Evolutionary conservation across 2,888 invertebrate species (phyloP).

Genomic region (Drosophila histrio): DNA sequence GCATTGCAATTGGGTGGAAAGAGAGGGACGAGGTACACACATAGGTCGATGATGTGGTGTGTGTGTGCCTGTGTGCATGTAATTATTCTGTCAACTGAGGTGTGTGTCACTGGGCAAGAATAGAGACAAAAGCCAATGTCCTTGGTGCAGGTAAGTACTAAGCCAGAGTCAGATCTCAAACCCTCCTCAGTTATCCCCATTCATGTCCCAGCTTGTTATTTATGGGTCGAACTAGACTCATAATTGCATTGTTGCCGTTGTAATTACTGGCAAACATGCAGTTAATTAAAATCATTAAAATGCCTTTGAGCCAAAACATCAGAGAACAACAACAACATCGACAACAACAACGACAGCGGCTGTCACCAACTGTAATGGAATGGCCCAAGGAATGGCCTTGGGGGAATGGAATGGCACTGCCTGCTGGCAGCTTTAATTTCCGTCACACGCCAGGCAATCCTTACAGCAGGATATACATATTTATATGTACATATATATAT

Average conservation of each 20-base stretch:
- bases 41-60: constrained; percentile 9
- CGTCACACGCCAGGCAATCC: constrained; percentile 52
- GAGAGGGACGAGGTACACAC: neutral
- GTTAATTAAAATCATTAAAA: constrained; percentile 78
- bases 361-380: constrained; percentile 19
- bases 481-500: neutral
- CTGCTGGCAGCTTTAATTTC: constrained; percentile 63
- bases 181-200: neutral
- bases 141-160: constrained; percentile 47
- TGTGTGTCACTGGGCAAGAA: constrained; percentile 45
- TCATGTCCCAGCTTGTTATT: constrained; percentile 47
- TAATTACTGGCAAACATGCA: constrained; percentile 76
- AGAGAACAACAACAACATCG: constrained; percentile 14
- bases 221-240: constrained; percentile 65
- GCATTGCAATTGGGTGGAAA: constrained; percentile 3
- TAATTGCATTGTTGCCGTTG: constrained; percentile 77
- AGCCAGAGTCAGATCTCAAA: neutral
- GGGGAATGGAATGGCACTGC: constrained; percentile 4
- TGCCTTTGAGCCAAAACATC: constrained; percentile 65
- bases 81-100: constrained; percentile 76
- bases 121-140: constrained; percentile 42
- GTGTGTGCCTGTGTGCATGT: constrained; percentile 50
- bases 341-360: neutral
- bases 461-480: constrained; percentile 1
- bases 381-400: constrained; percentile 15